A percentile compares a stretch with the other conserved stretches of the same genome.
phyloP scores from a whole-genome alignment of 1,140 invertebrate species.

The Drosophila pseudoobscura region DNA sequence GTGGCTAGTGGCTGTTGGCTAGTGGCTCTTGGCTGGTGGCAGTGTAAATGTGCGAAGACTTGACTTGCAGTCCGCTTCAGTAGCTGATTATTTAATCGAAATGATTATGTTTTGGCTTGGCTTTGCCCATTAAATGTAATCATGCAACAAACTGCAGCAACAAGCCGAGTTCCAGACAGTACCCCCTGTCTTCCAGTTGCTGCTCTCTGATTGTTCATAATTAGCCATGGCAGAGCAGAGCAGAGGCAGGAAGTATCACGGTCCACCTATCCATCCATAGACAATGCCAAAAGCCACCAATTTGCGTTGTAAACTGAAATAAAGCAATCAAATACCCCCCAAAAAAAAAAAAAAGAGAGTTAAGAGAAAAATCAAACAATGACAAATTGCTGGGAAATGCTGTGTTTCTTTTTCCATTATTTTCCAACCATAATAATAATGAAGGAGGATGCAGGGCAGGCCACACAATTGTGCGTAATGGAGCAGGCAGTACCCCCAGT shows the following conservation, averaged over 20 bases:
- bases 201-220: slow-evolving; percentile 63
- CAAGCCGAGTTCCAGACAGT: slow-evolving; percentile 5
- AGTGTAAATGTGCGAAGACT: slow-evolving; percentile 62
- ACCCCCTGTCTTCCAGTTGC: slow-evolving; percentile 22
- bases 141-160: slow-evolving; percentile 56
- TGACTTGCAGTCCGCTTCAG: slow-evolving; percentile 38
- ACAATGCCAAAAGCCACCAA: slow-evolving; percentile 28
- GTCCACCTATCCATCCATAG: no score
- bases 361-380: slow-evolving; percentile 50
- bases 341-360: slow-evolving; percentile 17
- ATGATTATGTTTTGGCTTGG: slow-evolving; percentile 74
- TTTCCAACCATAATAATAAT: slow-evolving; percentile 34
- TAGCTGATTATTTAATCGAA: slow-evolving; percentile 79
- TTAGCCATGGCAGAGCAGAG: slow-evolving; percentile 46
- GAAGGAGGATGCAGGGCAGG: slow-evolving; percentile 23
- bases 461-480: slow-evolving; percentile 52
- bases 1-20: slow-evolving; percentile 29
- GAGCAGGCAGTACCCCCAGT: slow-evolving; percentile 15
- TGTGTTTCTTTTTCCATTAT: slow-evolving; percentile 42
- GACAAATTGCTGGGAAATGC: slow-evolving; percentile 47
- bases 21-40: slow-evolving; percentile 39
- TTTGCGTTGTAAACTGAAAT: slow-evolving; percentile 49
- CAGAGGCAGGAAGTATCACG: slow-evolving; percentile 61
- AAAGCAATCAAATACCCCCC: slow-evolving; percentile 50
- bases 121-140: slow-evolving; percentile 71